These are phyloP conservation scores for Myripristis jacobus DNA, from an alignment of 2,797 vertebrate genomes.

Conservation along the genomic window DNA sequence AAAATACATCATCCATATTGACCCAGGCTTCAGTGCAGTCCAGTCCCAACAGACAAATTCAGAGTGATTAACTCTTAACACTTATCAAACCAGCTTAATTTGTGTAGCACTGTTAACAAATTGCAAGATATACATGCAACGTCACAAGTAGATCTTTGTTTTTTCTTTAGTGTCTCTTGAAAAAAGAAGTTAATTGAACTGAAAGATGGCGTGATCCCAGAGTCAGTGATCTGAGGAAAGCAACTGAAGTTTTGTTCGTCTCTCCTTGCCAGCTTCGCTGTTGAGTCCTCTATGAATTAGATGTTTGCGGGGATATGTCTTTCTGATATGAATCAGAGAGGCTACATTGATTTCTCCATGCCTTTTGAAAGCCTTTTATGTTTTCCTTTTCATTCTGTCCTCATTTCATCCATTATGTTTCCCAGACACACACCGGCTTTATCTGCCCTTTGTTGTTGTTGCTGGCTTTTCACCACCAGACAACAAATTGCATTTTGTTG, in stretches of 20 bases:
- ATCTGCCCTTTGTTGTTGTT: slow-evolving; percentile 66
- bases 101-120: neutral
- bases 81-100: neutral
- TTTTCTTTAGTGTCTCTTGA: neutral
- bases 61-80: neutral
- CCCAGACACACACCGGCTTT: slow-evolving; percentile 60
- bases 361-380: slow-evolving; percentile 68
- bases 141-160: neutral
- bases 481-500: slow-evolving; percentile 66
- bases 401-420: slow-evolving; percentile 70
- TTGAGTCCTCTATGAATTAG: slow-evolving; percentile 28
- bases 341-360: slow-evolving; percentile 56
- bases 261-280: neutral
- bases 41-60: neutral
- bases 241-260: slow-evolving; percentile 12
- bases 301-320: slow-evolving; percentile 32
- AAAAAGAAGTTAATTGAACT: slow-evolving; percentile 1
- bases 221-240: slow-evolving; percentile 7
- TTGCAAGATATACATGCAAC: neutral
- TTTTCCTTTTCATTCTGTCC: slow-evolving; percentile 71
- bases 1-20: neutral
- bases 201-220: neutral
- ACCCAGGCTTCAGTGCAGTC: neutral
- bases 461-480: slow-evolving; percentile 69
- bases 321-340: slow-evolving; percentile 59